A percentile compares a stretch with the other conserved stretches of the same genome.
Evolutionary conservation across 2,113 vertebrate species (phyloP).

Genomic region (Tragelaphus scriptus): DNA sequence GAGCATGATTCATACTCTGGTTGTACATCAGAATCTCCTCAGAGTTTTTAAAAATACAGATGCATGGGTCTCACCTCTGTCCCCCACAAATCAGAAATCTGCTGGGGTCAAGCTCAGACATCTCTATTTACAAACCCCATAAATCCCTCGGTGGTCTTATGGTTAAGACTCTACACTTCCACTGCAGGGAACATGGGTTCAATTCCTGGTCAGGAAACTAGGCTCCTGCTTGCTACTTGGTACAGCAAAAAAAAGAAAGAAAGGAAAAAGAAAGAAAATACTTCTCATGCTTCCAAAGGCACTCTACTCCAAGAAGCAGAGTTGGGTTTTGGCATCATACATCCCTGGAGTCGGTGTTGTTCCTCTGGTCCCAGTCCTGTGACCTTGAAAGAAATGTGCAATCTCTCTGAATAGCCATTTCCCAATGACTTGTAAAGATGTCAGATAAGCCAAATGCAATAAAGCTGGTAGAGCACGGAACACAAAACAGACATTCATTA

Average conservation of each 20-base stretch:
- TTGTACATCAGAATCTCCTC: neutral
- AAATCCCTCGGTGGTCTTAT: neutral
- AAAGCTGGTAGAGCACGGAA: neutral
- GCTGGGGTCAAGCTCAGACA: neutral
- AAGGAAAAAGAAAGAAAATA: neutral
- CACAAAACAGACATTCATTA: neutral
- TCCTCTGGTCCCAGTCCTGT: neutral
- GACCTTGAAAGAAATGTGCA: neutral
- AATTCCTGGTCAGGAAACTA: neutral
- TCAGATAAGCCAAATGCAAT: neutral
- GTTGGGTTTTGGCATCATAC: rapidly evolving
- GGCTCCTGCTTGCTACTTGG: neutral
- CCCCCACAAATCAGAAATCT: neutral
- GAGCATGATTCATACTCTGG: rapidly evolving
- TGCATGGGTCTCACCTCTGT: neutral
- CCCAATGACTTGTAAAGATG: neutral
- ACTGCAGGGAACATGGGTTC: neutral
- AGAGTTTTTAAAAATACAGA: neutral
- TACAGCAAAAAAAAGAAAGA: neutral
- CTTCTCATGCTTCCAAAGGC: neutral
- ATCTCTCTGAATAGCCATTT: neutral
- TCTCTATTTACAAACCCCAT: neutral
- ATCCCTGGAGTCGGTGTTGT: neutral
- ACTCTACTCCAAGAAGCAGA: neutral
- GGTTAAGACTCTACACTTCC: neutral